Percentiles rank a stretch among this genome's conserved stretches.
Conservation (phyloP, 2,113 vertebrate species). For the Corvus moneduloides region DNA sequence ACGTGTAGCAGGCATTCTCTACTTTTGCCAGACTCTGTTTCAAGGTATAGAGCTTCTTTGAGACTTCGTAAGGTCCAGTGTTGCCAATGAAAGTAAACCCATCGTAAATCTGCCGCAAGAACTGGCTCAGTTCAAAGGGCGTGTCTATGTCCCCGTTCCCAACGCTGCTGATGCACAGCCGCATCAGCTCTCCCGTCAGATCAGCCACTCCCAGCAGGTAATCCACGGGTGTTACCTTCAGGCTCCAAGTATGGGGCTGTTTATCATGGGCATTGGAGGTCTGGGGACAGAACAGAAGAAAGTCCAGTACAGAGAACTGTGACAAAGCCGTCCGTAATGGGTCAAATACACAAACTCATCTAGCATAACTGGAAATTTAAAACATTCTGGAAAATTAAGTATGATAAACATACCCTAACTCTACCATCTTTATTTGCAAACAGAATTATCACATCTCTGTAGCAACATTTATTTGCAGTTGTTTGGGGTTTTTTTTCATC, state of each 20-base stretch:
- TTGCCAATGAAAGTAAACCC: constrained; percentile 96
- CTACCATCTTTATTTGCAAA: neutral
- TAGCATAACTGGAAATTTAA: neutral
- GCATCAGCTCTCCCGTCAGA: constrained; percentile 95
- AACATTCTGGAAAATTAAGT: neutral
- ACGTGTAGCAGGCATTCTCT: constrained; percentile 93
- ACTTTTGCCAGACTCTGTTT: constrained; percentile 94
- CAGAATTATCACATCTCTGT: neutral
- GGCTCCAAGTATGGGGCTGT: constrained; percentile 67
- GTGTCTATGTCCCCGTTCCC: constrained; percentile 97
- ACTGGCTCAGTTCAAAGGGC: constrained; percentile 93
- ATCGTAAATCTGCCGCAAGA: constrained; percentile 91
- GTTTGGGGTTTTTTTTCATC: neutral
- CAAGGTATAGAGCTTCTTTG: constrained; percentile 93
- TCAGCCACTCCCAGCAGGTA: constrained; percentile 96
- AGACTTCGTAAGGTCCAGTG: constrained; percentile 95
- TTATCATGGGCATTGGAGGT: constrained; percentile 53
- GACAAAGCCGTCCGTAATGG: neutral
- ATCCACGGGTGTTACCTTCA: constrained; percentile 91
- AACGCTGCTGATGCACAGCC: constrained; percentile 95
- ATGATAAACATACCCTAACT: neutral
- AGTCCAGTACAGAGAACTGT: neutral
- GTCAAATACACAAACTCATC: neutral
- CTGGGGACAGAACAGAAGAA: constrained; percentile 33
- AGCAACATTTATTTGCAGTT: neutral